Conservation (phyloP, 2,888 invertebrate species). For the Ctena decussata region DNA sequence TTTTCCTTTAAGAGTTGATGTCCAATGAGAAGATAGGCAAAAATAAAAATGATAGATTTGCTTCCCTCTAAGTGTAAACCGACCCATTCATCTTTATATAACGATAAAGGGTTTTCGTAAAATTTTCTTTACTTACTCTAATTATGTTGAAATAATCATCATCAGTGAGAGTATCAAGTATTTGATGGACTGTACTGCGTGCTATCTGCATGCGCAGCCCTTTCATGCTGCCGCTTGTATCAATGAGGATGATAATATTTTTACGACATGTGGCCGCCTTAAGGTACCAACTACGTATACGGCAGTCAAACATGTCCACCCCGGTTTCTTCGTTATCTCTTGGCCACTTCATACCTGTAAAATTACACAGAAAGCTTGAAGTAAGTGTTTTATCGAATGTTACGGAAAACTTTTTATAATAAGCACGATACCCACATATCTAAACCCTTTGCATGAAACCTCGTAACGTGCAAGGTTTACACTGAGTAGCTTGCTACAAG, state of each 20-base stretch:
- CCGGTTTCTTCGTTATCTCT: conserved; percentile 73
- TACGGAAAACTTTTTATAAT: no score
- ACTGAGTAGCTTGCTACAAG: no score
- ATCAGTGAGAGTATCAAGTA: conserved; percentile 98
- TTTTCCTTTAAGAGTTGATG: no score
- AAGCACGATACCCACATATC: no score
- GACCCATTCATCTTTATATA: no score
- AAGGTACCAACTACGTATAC: conserved; percentile 98
- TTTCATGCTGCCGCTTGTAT: conserved; percentile 98
- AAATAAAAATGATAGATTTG: no score
- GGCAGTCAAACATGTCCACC: conserved; percentile 95
- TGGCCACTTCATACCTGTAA: conserved; percentile 91
- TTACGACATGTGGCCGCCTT: conserved; percentile 99
- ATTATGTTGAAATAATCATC: conserved; percentile 99
- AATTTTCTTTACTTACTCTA: conserved; percentile 88
- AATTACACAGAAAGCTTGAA: conserved; percentile 20
- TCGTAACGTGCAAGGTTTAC: no score
- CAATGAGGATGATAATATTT: conserved; percentile 97
- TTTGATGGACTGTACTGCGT: conserved; percentile 94
- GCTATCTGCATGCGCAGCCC: conserved; percentile 97
- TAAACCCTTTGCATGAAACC: no score
- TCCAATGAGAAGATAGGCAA: no score
- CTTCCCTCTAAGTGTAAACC: no score
- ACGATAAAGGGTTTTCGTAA: no score
- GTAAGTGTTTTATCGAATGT: neutral